Base-by-base conservation (phyloP, 1,140 invertebrate genomes). In the Cherax quadricarinatus region DNA sequence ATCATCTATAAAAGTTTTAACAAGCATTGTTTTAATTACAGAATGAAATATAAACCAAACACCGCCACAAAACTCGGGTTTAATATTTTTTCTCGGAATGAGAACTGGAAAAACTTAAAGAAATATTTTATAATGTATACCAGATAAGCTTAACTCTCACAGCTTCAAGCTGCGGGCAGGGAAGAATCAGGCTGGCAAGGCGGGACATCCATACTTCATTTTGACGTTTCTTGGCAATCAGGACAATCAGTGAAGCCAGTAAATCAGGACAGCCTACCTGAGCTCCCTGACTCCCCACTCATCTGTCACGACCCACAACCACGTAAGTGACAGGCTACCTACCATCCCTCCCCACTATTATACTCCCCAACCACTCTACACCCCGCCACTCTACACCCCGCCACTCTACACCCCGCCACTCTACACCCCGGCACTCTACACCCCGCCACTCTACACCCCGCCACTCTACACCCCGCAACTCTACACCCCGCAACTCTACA, bases 221-320 rank as follows among this genome's bases (percentile, higher is more conserved):
- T 84, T 90, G 88, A 90, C 88, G 60, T 90, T 90, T 90, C 81
- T 90, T 90, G 88, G 88, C 88, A 90, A 90, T 84, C 88, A 84
- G 81, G 88, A 90, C 88, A 90, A 90, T 90, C 88, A 90, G 88
- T 84, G 53, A 51, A 66, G 88, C 30, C 30, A 41, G 30, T 41
- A 41, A 90, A 90, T 90, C 88, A 90, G 60, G 48, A 49, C 70
- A 21, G 53, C 51, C 62, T 90, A 90, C 88, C 88, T 90, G 88
- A 62, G 88, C 66, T 53, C 81, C 81, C 81, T 85, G 30, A 84
- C 88, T 84, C 88, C 81, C 66, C 49, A 21, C 3, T 81, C 88
- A 90, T 90, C 81, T 75, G 81, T 90, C 88, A 90, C 60, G 48
- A 5, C 66, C 49, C 81, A 84, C 88, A 90, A 90, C 81, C 88